phyloP scores from a whole-genome alignment of 2,113 vertebrate species.

The Ptilorrhoa leucosticta region DNA sequence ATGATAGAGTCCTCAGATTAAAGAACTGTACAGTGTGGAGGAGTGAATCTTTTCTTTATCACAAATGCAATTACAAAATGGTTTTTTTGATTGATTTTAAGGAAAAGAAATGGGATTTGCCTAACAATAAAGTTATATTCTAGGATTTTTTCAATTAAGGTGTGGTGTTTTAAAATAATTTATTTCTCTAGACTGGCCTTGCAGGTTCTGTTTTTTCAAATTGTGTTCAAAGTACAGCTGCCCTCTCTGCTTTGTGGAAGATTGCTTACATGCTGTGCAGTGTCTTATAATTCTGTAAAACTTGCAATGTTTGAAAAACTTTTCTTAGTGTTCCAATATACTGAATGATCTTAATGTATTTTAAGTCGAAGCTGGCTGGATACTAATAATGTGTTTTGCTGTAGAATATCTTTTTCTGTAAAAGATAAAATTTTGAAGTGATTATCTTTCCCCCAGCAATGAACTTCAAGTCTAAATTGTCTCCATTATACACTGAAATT shows the following conservation, averaged over 20 bases:
- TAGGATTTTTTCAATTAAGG: conserved; percentile 3
- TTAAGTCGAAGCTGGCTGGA: background rate
- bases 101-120: conserved; percentile 21
- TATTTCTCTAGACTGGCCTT: background rate
- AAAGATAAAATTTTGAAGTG: background rate
- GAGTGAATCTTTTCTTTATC: background rate
- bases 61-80: background rate
- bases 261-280: background rate
- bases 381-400: background rate
- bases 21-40: background rate
- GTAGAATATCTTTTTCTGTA: background rate
- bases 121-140: conserved; percentile 27
- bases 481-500: background rate
- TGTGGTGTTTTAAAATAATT: background rate
- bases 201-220: background rate
- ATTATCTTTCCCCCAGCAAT: background rate
- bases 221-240: background rate
- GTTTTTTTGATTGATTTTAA: conserved; percentile 3
- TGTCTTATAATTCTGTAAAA: background rate
- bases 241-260: background rate
- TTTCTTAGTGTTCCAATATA: background rate
- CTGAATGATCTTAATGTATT: background rate
- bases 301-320: background rate
- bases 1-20: background rate
- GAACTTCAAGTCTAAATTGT: background rate